A percentile compares a stretch with the other conserved stretches of the same genome.
Conservation (phyloP, 1,140 invertebrate genomes). For the Drosophila aff. region DNA sequence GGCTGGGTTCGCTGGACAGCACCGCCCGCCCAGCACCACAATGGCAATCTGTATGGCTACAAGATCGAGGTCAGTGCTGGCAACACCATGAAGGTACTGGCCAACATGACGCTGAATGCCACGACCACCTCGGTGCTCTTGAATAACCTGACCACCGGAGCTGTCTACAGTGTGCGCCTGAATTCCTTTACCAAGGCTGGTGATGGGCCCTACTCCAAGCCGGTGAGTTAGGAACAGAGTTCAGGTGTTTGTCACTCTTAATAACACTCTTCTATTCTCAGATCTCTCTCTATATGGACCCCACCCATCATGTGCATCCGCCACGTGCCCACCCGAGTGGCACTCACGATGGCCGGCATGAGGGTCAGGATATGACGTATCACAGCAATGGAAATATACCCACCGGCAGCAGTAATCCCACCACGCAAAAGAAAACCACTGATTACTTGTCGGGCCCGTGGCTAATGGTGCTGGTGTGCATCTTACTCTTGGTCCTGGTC, state of each 20-base stretch:
- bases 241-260: too few relatives aligned
- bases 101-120: constrained; percentile 90
- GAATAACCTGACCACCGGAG: constrained; percentile 90
- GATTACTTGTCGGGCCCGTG: constrained; percentile 89
- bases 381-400: constrained; percentile 65
- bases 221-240: constrained; percentile 79
- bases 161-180: constrained; percentile 90
- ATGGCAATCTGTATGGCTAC: constrained; percentile 93
- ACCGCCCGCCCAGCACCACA: constrained; percentile 91
- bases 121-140: constrained; percentile 90
- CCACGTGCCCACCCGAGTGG: constrained; percentile 86
- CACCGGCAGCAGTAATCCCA: constrained; percentile 62
- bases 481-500: constrained; percentile 87
- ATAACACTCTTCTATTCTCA: constrained; percentile 8
- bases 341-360: constrained; percentile 68
- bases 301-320: constrained; percentile 86
- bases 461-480: constrained; percentile 91
- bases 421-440: constrained; percentile 76
- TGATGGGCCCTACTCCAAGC: constrained; percentile 89
- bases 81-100: constrained; percentile 86
- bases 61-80: constrained; percentile 87
- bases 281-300: constrained; percentile 87
- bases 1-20: constrained; percentile 92
- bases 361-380: constrained; percentile 68
- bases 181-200: constrained; percentile 90